phyloP scores from a whole-genome alignment of 2,888 invertebrate genomes.

The Acanthacorydalis orientalis region DNA sequence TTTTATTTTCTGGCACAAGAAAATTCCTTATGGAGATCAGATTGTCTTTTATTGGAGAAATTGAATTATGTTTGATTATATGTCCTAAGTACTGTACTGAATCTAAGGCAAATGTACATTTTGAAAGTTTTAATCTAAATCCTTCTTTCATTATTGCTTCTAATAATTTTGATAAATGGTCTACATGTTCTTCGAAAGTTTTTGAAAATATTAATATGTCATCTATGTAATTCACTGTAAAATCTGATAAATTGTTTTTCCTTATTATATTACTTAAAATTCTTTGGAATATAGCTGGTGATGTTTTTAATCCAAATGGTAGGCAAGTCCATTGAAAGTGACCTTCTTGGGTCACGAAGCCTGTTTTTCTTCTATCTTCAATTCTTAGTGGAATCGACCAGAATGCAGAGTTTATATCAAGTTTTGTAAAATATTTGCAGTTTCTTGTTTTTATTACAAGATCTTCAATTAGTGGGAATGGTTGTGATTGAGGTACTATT shows the following conservation, averaged over 20 bases:
- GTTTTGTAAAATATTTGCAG: conserved; percentile 17
- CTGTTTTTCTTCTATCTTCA: conserved; percentile 17
- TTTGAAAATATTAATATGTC: background rate
- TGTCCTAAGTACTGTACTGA: conserved; percentile 11
- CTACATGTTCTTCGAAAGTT: conserved; percentile 12
- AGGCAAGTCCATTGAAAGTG: conserved; percentile 12
- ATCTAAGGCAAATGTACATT: conserved; percentile 12
- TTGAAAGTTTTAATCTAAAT: conserved; percentile 11
- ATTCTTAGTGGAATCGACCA: conserved; percentile 19
- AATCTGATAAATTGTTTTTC: conserved; percentile 9
- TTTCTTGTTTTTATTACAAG: conserved; percentile 17
- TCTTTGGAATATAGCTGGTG: conserved; percentile 12
- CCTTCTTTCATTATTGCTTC: conserved; percentile 12
- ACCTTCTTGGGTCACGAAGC: conserved; percentile 13
- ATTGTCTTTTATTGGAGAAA: conserved; percentile 11
- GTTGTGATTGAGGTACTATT: conserved; percentile 17
- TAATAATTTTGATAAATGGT: conserved; percentile 8
- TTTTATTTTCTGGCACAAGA: conserved; percentile 8
- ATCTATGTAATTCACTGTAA: conserved; percentile 9
- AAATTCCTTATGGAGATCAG: conserved; percentile 9
- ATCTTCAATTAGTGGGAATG: conserved; percentile 17
- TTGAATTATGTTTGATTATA: conserved; percentile 10
- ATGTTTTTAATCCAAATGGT: conserved; percentile 11
- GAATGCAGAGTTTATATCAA: conserved; percentile 21
- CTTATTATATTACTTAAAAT: conserved; percentile 10